Evolutionary conservation across 2,113 vertebrate species (phyloP), one percentile per base, ranked within the genome.

Genomic region (Tapirus terrestris): DNA sequence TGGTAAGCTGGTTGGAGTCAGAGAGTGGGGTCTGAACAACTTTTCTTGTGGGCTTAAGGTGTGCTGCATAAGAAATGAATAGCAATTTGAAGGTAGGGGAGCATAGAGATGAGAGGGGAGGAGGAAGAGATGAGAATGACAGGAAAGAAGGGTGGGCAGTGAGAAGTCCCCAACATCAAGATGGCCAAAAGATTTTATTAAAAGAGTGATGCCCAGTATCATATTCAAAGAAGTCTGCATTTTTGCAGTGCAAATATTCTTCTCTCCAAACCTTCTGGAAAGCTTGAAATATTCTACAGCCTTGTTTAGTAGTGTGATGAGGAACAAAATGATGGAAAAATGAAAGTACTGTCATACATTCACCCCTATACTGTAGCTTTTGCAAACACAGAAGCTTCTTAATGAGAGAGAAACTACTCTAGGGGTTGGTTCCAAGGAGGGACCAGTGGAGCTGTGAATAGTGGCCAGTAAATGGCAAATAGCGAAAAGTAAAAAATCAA

Each of bases 401-500:
- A 94, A 61, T 60, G 61, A 79, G 7, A 90, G 5, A 88, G 60
- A 80, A 93, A 82, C 60, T 61, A 76, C 25, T 91, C 18, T 21
- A 63, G 25, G 29, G 94, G 43, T 80, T 84, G 94, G 43, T 80
- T 84, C n/a, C 25, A 94, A 11, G 12, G 5, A 91, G 27, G 80
- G 56, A 83, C n/a, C 25, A 80, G 43, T 85, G 67, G 25, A 36
- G 85, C 14, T 67, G 29, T 68, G 53, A 97, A 92, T 11, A 96
- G 29, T 68, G n/a, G 27, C 53, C 72, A 89, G 53, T 56, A 81
- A 88, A 61, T 12, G 1, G 43, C 39, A 23, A 94, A 75, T 12
- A 84, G n/a, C 53, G 33, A 89, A n/a, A 12, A 79, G 14, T 68
- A 79, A 83, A 94, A 91, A 53, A 18, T 76, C 76, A 96, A 93